phyloP scores from a whole-genome alignment of 2,113 vertebrate species.

The Alethe castanea region DNA sequence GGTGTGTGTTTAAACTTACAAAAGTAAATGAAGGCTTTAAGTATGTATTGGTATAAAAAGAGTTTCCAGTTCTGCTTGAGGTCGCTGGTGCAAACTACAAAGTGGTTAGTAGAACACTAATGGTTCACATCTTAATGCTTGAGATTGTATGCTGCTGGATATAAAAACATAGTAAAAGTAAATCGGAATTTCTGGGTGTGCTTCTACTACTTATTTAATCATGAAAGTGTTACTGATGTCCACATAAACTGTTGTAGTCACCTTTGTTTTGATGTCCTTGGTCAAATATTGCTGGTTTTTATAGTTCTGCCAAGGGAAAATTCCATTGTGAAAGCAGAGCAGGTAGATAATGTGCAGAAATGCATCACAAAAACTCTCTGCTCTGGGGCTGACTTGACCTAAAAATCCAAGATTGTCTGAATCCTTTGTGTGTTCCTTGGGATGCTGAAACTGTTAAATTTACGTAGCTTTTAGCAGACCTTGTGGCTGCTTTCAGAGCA shows the following conservation, averaged over 20 bases:
- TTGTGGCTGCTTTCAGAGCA: background rate
- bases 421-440: background rate
- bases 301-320: background rate
- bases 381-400: background rate
- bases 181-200: background rate
- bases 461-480: background rate
- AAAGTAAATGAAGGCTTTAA: conserved; percentile 54
- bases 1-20: conserved; percentile 5
- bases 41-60: conserved; percentile 12
- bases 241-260: background rate
- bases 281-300: background rate
- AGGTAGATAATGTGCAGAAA: background rate
- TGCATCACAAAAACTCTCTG: background rate
- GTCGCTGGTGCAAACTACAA: background rate
- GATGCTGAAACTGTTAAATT: background rate
- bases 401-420: background rate
- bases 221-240: background rate
- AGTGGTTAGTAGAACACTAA: background rate
- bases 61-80: background rate
- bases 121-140: background rate
- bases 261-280: background rate
- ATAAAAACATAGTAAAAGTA: background rate
- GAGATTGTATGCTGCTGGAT: background rate
- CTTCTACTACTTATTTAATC: background rate
- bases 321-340: background rate